Conservation (phyloP, 2,113 vertebrate genomes). For the Oceanites oceanicus region DNA sequence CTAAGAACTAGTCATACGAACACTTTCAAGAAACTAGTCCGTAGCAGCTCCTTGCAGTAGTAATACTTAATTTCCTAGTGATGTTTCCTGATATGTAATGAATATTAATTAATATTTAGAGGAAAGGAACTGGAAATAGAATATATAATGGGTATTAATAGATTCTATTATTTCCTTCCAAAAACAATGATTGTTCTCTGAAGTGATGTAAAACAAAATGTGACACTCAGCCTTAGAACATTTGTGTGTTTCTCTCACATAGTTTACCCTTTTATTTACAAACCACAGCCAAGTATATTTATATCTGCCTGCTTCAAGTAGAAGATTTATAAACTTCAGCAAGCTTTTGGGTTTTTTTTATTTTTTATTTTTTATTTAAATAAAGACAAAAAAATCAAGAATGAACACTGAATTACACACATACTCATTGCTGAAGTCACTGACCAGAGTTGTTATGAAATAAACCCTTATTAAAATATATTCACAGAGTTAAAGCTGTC, state of each 20-base stretch:
- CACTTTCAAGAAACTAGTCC: not conserved
- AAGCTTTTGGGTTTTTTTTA: not conserved
- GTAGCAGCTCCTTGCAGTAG: not conserved
- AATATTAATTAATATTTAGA: not conserved
- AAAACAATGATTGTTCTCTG: not conserved
- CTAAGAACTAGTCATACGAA: not conserved
- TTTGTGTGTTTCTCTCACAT: not conserved
- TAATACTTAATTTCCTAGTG: not conserved
- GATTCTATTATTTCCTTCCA: not conserved
- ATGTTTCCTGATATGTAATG: not conserved
- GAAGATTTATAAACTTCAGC: not conserved
- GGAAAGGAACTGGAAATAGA: not conserved
- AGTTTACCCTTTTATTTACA: not conserved
- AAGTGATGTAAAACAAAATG: not conserved
- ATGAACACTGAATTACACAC: not conserved
- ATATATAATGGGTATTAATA: not conserved
- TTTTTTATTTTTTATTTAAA: not conserved
- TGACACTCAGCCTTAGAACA: not conserved
- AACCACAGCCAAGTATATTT: not conserved
- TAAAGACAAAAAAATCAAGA: not conserved
- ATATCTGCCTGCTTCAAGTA: not conserved
- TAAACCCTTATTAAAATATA: constrained; percentile 28
- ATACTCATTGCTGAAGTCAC: not conserved
- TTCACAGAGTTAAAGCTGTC: constrained; percentile 5
- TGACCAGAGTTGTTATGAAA: constrained; percentile 15